Conservation (phyloP, 2,888 invertebrate genomes). For the Lasioglossum lativentre region DNA sequence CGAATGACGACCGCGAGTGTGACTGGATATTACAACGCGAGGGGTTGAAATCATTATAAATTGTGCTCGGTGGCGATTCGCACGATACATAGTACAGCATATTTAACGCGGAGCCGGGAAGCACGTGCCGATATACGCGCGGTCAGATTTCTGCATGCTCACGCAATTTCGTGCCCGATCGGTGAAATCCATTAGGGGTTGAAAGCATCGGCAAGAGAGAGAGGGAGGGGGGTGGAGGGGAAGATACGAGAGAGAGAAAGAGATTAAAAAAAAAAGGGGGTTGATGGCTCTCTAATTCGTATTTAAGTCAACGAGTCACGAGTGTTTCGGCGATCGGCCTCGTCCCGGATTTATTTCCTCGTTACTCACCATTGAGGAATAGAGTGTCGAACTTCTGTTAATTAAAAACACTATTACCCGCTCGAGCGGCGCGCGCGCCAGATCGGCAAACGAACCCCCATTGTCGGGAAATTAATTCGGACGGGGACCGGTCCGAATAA, state of each 20-base stretch:
- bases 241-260: not conserved
- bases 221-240: not conserved
- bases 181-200: slow-evolving; percentile 17
- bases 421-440: not conserved
- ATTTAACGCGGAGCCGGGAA: not conserved
- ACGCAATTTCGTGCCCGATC: slow-evolving; percentile 10
- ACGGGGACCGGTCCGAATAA: not conserved
- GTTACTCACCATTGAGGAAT: slow-evolving; percentile 7
- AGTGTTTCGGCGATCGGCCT: not conserved
- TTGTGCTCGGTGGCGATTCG: not conserved
- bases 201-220: not conserved
- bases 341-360: slow-evolving; percentile 25
- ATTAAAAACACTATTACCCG: slow-evolving; percentile 10
- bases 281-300: slow-evolving; percentile 12
- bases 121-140: not conserved
- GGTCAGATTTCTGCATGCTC: slow-evolving; percentile 22
- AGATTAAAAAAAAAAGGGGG: not conserved
- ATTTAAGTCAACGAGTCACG: slow-evolving; percentile 14
- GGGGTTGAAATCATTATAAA: slow-evolving; percentile 3
- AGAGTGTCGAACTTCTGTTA: slow-evolving; percentile 12
- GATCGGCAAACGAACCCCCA: slow-evolving; percentile 4
- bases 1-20: not conserved
- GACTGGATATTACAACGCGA: not conserved
- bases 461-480: not conserved
- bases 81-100: not conserved